Conservation (phyloP, 2,797 vertebrate genomes). For the Eulemur coronatus region DNA sequence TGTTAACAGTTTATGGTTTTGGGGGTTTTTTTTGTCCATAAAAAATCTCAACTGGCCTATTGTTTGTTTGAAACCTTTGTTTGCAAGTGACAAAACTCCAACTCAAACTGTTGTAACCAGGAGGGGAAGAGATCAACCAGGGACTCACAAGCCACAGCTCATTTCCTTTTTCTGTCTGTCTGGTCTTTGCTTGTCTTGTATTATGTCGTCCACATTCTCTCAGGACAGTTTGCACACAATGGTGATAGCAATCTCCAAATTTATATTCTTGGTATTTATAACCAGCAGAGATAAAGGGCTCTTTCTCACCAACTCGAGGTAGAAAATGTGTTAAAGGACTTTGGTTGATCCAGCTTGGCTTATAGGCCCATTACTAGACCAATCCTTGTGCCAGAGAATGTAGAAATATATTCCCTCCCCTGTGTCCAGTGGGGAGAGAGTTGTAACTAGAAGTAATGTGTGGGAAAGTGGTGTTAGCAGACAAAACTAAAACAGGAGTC, state of each 20-base stretch:
- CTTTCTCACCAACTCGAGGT: not conserved
- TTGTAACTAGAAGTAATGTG: not conserved
- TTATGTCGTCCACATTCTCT: not conserved
- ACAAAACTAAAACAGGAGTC: not conserved
- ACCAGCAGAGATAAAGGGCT: not conserved
- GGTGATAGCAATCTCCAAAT: not conserved
- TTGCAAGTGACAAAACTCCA: not conserved
- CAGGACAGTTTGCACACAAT: not conserved
- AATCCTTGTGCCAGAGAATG: not conserved
- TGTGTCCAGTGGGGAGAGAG: not conserved
- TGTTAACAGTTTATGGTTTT: not conserved
- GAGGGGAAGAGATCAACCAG: not conserved
- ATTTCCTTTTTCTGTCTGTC: not conserved
- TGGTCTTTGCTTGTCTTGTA: not conserved
- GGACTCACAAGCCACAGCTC: not conserved
- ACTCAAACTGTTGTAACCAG: not conserved
- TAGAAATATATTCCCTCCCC: not conserved
- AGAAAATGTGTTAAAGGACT: not conserved
- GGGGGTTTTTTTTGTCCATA: not conserved
- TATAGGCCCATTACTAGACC: not conserved
- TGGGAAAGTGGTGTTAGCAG: not conserved
- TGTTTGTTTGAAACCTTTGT: not conserved
- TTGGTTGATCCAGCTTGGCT: not conserved
- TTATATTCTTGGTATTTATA: not conserved
- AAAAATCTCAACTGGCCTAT: not conserved